Evolutionary conservation across 2,113 vertebrate genomes (phyloP).

Genomic region (Notiomystis cincta): DNA sequence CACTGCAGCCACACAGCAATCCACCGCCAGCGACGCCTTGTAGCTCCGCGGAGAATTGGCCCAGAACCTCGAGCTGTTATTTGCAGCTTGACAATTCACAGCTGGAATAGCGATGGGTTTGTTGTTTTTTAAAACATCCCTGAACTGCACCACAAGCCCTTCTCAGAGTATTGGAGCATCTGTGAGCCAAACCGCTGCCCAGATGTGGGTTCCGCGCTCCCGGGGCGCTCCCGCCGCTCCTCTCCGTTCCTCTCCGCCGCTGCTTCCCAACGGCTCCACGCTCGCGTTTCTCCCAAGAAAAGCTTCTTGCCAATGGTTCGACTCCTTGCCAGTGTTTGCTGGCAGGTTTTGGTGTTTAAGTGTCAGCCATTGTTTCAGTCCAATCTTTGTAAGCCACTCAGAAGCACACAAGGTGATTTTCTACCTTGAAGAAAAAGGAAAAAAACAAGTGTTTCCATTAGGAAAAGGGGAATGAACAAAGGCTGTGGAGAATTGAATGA

Average conservation of each 20-base stretch:
- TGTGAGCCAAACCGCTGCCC: slow-evolving; percentile 67
- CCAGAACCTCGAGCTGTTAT: slow-evolving; percentile 2
- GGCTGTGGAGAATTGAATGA: slow-evolving; percentile 33
- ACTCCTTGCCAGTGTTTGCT: neutral
- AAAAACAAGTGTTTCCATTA: neutral
- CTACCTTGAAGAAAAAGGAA: neutral
- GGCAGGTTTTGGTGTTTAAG: slow-evolving; percentile 5
- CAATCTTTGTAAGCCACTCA: neutral
- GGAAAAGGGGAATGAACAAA: neutral
- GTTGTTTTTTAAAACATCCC: slow-evolving; percentile 68
- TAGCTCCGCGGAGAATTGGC: slow-evolving; percentile 48
- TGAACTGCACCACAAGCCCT: slow-evolving; percentile 65
- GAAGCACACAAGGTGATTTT: slow-evolving; percentile 16
- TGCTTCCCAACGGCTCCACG: neutral
- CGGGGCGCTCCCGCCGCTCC: neutral
- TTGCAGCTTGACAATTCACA: slow-evolving; percentile 54
- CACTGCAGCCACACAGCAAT: neutral
- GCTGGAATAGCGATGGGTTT: slow-evolving; percentile 64
- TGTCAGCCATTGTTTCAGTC: neutral
- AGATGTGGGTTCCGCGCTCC: slow-evolving; percentile 50
- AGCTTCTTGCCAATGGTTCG: neutral
- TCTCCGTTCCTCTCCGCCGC: neutral
- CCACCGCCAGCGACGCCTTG: neutral
- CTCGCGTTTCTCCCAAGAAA: slow-evolving; percentile 6
- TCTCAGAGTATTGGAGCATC: slow-evolving; percentile 52